Base-by-base conservation (phyloP, 2,113 vertebrate species). In the Coreoperca whiteheadi region DNA sequence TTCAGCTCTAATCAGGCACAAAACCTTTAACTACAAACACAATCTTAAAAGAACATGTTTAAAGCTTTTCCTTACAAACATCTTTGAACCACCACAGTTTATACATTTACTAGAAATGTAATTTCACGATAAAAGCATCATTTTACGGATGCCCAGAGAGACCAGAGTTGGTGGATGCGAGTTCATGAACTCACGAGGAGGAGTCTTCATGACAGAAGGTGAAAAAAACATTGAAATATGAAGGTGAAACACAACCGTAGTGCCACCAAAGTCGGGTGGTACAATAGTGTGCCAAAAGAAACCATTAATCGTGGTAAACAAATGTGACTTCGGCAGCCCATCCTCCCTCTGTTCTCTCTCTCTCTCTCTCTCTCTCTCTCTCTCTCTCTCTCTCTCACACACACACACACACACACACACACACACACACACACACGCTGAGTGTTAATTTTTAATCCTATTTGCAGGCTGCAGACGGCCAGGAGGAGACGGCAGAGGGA, bases 381-480 rank as follows among this genome's bases (percentile, higher is more conserved):
- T 39, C 37, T 39, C 37, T 39, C 37, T 39, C n/a, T 34, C 32
- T 34, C 32, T 34, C 32, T 34, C 32, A 34, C 77, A 23, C 71
- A 30, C 43, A 51, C 54, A 51, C n/a, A 41, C 57, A 39, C 77
- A 56, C 11, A 18, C 18, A 67, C 73, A 54, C 51, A 30, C 43
- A n/a, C 75, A 64, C 4, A 1, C n/a, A 66, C 57, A 57, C 66
- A 70, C 57, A 70, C 43, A 74, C 21, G 67, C 46, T 4, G 39
- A 50, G 50, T 74, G 77, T 87, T 88, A 73, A 89, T 85, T 83
- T 87, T 87, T 91, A 89, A 91, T 91, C 90, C 86, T 74, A 86
- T 88, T 87, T 89, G 78, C 87, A 82, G 68, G 65, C 70, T 79
- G 71, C 8, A 32, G 78, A 66, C 59, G 9, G 74, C 79, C 64